phyloP scores from a whole-genome alignment of 2,888 invertebrate species.

The Helleia helle region DNA sequence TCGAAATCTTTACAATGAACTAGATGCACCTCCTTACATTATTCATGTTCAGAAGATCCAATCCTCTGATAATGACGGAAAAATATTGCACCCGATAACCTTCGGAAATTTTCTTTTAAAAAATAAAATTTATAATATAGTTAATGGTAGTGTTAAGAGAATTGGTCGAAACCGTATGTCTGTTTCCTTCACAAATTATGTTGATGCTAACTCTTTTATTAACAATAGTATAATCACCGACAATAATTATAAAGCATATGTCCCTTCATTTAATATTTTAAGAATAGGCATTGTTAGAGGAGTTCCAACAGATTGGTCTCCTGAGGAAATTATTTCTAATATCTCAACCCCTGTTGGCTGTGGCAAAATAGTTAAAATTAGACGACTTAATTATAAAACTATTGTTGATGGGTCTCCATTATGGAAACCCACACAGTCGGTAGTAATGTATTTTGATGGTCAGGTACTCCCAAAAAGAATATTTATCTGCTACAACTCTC shows the following conservation, averaged over 20 bases:
- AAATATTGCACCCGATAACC: background rate
- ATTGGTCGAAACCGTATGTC: background rate
- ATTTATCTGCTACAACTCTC: background rate
- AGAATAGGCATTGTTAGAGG: background rate
- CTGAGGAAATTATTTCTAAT: background rate
- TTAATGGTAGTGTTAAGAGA: background rate
- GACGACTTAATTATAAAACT: background rate
- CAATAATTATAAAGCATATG: background rate
- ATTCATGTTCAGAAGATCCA: background rate
- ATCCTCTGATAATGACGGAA: background rate
- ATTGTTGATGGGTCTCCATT: background rate
- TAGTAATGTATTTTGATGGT: background rate
- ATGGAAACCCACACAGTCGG: background rate
- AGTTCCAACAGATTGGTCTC: background rate
- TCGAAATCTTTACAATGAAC: background rate
- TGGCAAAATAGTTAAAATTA: background rate
- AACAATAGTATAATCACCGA: background rate
- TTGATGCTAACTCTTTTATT: background rate
- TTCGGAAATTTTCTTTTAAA: background rate
- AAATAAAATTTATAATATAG: background rate
- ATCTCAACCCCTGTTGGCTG: background rate
- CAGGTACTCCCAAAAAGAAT: background rate
- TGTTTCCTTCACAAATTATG: background rate
- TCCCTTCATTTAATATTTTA: background rate
- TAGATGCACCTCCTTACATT: background rate